Conservation (phyloP, 2,113 vertebrate species). For the Rhegmatorhina hoffmannsi region DNA sequence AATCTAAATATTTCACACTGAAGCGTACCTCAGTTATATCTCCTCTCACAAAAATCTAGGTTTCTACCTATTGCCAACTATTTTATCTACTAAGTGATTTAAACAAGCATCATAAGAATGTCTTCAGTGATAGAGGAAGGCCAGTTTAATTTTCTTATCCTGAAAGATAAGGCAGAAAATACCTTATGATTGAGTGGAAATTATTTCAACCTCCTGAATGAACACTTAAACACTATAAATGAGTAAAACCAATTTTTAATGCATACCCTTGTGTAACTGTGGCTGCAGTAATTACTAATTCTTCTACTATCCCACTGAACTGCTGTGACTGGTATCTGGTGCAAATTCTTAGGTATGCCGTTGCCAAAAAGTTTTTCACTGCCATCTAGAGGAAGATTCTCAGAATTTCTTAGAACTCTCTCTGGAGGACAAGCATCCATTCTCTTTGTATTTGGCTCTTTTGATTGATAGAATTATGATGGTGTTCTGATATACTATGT, state of each 20-base stretch:
- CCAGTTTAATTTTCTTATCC: neutral
- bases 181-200: neutral
- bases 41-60: neutral
- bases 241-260: neutral
- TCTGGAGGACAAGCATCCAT: neutral
- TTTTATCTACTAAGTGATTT: neutral
- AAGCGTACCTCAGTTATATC: neutral
- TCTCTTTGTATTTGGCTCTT: neutral
- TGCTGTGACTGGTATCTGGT: neutral
- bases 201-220: neutral
- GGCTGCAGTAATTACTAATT: neutral
- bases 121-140: neutral
- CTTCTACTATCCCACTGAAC: neutral
- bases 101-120: neutral
- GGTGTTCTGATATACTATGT: neutral
- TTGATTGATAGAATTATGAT: neutral
- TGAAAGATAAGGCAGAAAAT: neutral
- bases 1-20: neutral
- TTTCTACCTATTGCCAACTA: neutral
- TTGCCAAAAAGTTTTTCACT: conserved; percentile 40
- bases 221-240: neutral
- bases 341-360: neutral
- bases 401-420: neutral
- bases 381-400: conserved; percentile 60
- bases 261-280: neutral